phyloP scores from a whole-genome alignment of 2,797 vertebrate genomes.

The Bufotes viridis region DNA sequence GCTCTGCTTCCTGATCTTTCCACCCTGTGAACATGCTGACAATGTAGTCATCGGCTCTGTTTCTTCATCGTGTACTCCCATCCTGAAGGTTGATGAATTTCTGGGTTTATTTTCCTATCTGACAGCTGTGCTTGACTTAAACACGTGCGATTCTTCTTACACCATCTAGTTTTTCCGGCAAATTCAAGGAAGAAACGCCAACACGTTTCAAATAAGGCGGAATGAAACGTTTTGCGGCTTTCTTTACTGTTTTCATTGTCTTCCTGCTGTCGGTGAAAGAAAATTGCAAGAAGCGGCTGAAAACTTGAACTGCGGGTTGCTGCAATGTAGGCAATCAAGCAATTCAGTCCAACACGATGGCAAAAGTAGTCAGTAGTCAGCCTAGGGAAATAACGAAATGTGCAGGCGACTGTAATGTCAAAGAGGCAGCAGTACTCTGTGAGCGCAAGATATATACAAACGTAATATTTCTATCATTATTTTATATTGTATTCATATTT shows the following conservation, averaged over 20 bases:
- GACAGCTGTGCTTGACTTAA: background rate
- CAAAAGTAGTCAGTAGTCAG: too few species aligned
- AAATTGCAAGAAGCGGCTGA: background rate
- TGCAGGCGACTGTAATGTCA: too few species aligned
- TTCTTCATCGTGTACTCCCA: background rate
- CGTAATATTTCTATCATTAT: too few species aligned
- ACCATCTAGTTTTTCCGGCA: too few species aligned
- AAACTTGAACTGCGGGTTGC: background rate
- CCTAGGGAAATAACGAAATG: too few species aligned
- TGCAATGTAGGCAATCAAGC: background rate
- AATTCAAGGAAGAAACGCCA: background rate
- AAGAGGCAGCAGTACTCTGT: too few species aligned
- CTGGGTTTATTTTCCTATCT: background rate
- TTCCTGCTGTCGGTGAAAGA: background rate
- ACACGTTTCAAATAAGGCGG: background rate
- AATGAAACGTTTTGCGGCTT: background rate
- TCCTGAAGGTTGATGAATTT: background rate
- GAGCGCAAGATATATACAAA: too few species aligned
- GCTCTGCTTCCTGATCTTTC: constrained; percentile 8
- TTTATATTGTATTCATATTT: too few species aligned
- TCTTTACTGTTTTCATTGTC: background rate
- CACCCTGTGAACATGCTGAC: background rate
- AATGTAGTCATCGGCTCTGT: background rate
- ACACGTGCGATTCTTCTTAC: background rate
- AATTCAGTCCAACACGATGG: background rate